Evolutionary conservation across 2,113 vertebrate genomes (phyloP).

Genomic region (Andinoacara biseriatus): DNA sequence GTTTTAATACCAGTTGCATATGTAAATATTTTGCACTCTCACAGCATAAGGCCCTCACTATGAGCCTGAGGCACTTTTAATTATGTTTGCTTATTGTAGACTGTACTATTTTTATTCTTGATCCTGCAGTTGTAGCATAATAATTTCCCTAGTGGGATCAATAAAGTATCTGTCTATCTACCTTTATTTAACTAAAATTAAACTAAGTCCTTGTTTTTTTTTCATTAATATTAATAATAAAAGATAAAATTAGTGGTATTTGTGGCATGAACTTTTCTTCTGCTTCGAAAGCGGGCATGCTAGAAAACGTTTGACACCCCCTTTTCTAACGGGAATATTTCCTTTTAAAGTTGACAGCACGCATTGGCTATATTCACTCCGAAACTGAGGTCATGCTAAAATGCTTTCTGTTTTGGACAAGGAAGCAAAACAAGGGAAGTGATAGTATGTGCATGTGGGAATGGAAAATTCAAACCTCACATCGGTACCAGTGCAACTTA

Average conservation of each 20-base stretch:
- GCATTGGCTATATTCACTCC: background rate
- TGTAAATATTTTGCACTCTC: background rate
- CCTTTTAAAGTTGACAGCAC: background rate
- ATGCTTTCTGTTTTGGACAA: background rate
- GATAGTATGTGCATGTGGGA: background rate
- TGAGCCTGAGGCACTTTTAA: background rate
- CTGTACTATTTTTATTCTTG: background rate
- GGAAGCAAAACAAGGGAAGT: slow-evolving; percentile 61
- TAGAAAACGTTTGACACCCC: background rate
- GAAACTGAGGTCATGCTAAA: background rate
- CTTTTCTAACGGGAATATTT: background rate
- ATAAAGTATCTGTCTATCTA: too few species aligned
- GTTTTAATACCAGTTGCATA: background rate
- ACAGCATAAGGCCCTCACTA: background rate
- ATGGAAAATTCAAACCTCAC: background rate
- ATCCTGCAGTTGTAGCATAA: background rate
- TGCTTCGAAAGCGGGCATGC: background rate
- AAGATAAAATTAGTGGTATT: background rate
- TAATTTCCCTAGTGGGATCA: background rate
- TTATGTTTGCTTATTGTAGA: background rate
- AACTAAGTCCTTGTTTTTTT: background rate
- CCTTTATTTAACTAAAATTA: background rate
- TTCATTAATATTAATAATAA: background rate
- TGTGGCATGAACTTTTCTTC: background rate
- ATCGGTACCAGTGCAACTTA: background rate